Percentiles rank a stretch among this genome's conserved stretches.
phyloP scores from a whole-genome alignment of 2,113 vertebrate species.

The Propithecus coquereli region DNA sequence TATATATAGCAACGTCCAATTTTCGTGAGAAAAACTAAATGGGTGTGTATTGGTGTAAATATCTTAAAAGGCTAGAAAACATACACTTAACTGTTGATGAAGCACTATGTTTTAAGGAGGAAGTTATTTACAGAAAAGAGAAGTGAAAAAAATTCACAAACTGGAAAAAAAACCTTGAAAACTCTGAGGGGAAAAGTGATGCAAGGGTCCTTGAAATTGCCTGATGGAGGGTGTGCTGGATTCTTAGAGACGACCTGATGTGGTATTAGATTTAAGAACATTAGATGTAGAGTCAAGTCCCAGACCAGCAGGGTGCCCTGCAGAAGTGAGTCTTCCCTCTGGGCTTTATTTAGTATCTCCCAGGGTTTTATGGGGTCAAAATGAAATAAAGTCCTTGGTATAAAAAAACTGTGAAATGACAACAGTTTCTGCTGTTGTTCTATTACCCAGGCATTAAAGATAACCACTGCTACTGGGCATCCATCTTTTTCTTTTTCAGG shows the following conservation, averaged over 20 bases:
- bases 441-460: background rate
- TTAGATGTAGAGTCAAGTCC: background rate
- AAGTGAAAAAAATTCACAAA: background rate
- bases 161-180: background rate
- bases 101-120: background rate
- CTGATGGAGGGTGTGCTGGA: background rate
- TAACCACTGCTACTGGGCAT: background rate
- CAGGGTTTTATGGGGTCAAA: background rate
- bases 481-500: background rate
- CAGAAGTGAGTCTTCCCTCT: background rate
- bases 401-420: background rate
- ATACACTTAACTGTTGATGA: background rate
- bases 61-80: background rate
- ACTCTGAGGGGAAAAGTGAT: background rate
- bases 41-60: background rate
- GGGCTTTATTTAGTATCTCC: background rate
- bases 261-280: background rate
- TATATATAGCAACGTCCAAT: background rate
- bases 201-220: background rate
- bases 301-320: background rate
- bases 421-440: background rate
- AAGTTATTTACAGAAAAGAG: background rate
- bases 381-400: background rate
- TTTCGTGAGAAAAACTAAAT: background rate
- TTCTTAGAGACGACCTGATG: background rate